Conservation (phyloP, 2,113 vertebrate genomes). For the Myodes glareolus region DNA sequence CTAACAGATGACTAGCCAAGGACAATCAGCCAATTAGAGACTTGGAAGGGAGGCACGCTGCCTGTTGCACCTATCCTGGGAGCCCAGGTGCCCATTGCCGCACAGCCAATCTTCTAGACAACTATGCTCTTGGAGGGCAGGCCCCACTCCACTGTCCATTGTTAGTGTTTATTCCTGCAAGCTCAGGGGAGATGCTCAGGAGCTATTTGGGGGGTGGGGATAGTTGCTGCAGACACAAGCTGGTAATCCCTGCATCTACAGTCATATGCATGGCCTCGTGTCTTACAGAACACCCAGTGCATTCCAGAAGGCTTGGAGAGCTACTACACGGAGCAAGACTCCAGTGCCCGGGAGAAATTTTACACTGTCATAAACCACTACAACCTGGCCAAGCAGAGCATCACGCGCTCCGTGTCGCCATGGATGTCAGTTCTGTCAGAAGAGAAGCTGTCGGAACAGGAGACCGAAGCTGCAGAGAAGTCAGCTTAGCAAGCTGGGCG, state of each 20-base stretch:
- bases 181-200: background rate
- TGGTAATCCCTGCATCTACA: accelerated
- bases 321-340: conserved; percentile 93
- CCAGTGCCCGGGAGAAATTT: conserved; percentile 92
- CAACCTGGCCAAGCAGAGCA: conserved; percentile 96
- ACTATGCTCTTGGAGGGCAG: accelerated
- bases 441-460: conserved; percentile 96
- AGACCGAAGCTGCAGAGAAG: conserved; percentile 94
- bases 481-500: conserved; percentile 88
- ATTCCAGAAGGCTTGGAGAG: conserved; percentile 94
- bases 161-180: background rate
- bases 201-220: accelerated
- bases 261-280: background rate
- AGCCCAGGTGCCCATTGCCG: background rate
- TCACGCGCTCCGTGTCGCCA: conserved; percentile 94
- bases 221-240: accelerated
- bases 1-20: conserved; percentile 25
- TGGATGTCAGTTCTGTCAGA: conserved; percentile 97
- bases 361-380: conserved; percentile 97
- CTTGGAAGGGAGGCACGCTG: background rate
- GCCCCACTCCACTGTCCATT: background rate
- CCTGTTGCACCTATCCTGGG: accelerated
- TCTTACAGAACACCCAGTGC: conserved; percentile 94
- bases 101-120: background rate
- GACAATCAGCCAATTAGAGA: background rate